Conservation (phyloP, 2,888 invertebrate species). For the Trichopoda pennipes region DNA sequence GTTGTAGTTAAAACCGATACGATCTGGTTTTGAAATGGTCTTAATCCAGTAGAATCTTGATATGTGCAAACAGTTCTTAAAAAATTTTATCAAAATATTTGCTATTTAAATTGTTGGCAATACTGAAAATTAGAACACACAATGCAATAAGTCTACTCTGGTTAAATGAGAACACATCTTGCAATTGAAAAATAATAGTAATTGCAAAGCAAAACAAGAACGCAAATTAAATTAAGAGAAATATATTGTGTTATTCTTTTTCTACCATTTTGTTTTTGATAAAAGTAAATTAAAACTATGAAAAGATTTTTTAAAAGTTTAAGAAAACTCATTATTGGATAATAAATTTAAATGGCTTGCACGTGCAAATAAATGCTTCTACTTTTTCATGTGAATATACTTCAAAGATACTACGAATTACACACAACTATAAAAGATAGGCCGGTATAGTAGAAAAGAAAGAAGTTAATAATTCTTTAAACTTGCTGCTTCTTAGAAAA, state of each 20-base stretch:
- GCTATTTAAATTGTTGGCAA: no score
- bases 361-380: background rate
- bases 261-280: background rate
- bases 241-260: constrained; percentile 9
- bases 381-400: background rate
- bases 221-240: constrained; percentile 11
- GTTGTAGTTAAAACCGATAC: no score
- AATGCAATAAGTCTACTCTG: constrained; percentile 3
- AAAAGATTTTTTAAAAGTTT: constrained; percentile 35
- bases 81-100: no score
- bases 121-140: background rate
- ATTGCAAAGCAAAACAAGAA: background rate
- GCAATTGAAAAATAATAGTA: constrained; percentile 24
- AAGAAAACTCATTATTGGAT: constrained; percentile 49
- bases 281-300: constrained; percentile 51
- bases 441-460: background rate
- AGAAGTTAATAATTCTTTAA: constrained; percentile 35
- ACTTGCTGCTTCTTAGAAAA: constrained; percentile 1
- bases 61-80: no score
- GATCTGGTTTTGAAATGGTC: no score
- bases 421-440: constrained; percentile 16
- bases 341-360: constrained; percentile 12
- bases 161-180: constrained; percentile 17
- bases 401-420: background rate
- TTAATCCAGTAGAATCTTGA: no score